These are phyloP conservation scores for Dynastes tityus DNA, from an alignment of 2,888 invertebrate species.

Conservation along the genomic window DNA sequence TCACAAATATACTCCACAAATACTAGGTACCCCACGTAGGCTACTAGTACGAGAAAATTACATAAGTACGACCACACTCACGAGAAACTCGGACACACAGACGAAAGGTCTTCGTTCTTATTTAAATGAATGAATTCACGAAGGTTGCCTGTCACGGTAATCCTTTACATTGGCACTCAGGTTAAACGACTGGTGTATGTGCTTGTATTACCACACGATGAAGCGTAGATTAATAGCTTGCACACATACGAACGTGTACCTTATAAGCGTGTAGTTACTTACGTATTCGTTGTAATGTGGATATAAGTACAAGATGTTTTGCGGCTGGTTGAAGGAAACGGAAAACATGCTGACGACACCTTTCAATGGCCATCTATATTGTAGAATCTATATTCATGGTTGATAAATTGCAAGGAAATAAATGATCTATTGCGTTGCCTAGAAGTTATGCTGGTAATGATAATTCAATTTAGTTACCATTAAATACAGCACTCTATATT, in stretches of 20 bases:
- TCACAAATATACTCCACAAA: constrained; percentile 7
- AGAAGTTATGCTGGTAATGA: too few relatives aligned
- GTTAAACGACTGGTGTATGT: neutral
- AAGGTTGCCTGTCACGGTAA: constrained; percentile 38
- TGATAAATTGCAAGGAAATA: too few relatives aligned
- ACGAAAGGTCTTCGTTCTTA: constrained; percentile 38
- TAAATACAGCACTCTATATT: too few relatives aligned
- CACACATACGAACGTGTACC: neutral
- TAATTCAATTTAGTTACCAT: too few relatives aligned
- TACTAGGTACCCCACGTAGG: constrained; percentile 6
- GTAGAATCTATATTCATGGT: neutral
- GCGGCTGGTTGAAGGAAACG: neutral
- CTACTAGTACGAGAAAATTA: constrained; percentile 15
- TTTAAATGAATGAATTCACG: constrained; percentile 45
- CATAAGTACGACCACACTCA: constrained; percentile 6
- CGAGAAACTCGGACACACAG: neutral
- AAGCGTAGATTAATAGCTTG: constrained; percentile 32
- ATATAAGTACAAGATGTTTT: constrained; percentile 12
- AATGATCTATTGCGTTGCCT: too few relatives aligned
- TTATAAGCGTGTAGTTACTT: neutral
- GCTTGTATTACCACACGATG: constrained; percentile 8
- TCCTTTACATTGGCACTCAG: constrained; percentile 31
- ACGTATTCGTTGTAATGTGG: constrained; percentile 2
- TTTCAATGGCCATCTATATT: neutral
- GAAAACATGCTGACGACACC: neutral